Conservation (phyloP, 2,797 vertebrate species). For the Propithecus perrieri region DNA sequence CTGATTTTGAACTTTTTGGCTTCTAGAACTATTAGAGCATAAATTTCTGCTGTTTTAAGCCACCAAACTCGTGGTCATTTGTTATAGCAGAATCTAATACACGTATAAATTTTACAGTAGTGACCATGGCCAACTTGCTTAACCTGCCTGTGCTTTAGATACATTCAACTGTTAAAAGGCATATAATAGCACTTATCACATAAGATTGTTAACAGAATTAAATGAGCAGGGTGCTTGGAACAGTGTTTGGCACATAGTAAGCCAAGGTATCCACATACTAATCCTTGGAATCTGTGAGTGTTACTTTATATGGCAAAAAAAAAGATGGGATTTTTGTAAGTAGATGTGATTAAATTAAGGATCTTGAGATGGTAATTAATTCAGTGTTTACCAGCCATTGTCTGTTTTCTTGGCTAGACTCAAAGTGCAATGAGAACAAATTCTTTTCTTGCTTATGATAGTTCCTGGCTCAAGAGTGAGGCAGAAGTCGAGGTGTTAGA, state of each 20-base stretch:
- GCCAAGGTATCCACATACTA: not conserved
- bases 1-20: not conserved
- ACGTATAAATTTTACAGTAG: not conserved
- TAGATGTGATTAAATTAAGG: no score
- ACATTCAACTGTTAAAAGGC: not conserved
- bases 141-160: not conserved
- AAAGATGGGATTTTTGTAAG: no score
- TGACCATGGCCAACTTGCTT: not conserved
- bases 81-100: not conserved
- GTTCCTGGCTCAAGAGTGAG: not conserved
- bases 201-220: not conserved
- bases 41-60: not conserved
- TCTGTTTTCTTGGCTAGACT: not conserved
- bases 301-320: no score
- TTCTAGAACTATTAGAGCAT: not conserved
- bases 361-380: no score
- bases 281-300: no score
- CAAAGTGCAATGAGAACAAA: not conserved
- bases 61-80: not conserved
- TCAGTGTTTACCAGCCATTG: not conserved
- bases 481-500: not conserved
- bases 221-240: not conserved
- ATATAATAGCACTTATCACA: not conserved
- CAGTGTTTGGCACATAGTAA: not conserved
- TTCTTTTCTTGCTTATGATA: not conserved